Conservation (phyloP, 2,888 invertebrate genomes). For the Halictus ligatus region DNA sequence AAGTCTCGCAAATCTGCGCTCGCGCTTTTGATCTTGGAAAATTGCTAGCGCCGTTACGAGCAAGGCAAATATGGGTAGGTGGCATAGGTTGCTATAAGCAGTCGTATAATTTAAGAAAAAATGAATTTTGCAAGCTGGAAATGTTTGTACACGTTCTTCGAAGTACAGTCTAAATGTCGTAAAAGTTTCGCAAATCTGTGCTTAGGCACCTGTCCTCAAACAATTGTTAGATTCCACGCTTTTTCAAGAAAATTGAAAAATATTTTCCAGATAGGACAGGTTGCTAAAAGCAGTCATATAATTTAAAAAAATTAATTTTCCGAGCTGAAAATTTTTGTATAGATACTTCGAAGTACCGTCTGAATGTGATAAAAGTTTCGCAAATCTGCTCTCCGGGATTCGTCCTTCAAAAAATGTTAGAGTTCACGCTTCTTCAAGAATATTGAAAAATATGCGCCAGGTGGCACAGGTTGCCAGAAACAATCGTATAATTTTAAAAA, state of each 20-base stretch:
- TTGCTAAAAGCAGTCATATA: no score
- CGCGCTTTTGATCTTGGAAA: not conserved
- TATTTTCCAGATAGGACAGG: no score
- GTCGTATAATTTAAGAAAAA: no score
- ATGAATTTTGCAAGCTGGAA: not conserved
- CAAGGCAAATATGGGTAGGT: not conserved
- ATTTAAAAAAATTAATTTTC: no score
- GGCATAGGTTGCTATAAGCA: no score
- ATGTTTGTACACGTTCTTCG: fast-evolving
- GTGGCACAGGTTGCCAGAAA: no score
- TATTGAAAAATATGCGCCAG: no score
- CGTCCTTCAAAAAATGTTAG: no score
- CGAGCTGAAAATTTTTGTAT: not conserved
- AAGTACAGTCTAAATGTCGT: not conserved
- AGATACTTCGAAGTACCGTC: not conserved
- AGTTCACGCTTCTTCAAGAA: no score
- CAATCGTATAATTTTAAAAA: no score
- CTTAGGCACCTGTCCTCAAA: not conserved
- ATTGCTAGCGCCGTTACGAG: not conserved
- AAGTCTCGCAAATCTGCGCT: not conserved
- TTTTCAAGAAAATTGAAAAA: no score
- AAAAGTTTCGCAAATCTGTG: not conserved
- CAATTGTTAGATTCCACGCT: no score
- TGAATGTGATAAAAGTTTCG: not conserved
- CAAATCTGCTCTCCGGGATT: not conserved